Percentiles rank a stretch among this genome's conserved stretches.
phyloP scores from a whole-genome alignment of 2,888 invertebrate species.

The Apodemia duryi region DNA sequence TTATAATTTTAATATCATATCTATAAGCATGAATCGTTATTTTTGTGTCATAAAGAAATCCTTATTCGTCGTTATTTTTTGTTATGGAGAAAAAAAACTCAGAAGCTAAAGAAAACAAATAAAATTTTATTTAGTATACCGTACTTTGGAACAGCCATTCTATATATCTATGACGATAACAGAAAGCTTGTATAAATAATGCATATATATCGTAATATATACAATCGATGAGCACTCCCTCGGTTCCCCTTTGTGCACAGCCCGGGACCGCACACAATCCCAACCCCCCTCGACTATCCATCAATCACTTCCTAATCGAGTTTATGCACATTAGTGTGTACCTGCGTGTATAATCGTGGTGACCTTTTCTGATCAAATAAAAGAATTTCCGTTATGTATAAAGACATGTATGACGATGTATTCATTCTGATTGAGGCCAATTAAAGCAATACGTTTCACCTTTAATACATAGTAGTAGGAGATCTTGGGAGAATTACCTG shows the following conservation, averaged over 20 bases:
- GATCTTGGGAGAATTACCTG: too few relatives aligned
- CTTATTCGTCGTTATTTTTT: too few relatives aligned
- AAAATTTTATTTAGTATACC: not conserved
- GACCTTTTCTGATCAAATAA: conserved; percentile 25
- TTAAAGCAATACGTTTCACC: too few relatives aligned
- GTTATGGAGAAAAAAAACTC: too few relatives aligned
- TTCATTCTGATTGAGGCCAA: too few relatives aligned
- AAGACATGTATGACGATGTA: not conserved
- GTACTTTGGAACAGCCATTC: not conserved
- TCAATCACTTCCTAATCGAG: conserved; percentile 64
- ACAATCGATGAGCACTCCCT: conserved; percentile 18
- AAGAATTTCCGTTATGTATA: conserved; percentile 4
- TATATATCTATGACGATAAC: not conserved
- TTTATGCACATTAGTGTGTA: conserved; percentile 52
- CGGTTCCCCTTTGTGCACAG: conserved; percentile 33
- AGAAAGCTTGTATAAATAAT: conserved; percentile 5
- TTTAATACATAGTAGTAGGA: too few relatives aligned
- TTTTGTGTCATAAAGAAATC: too few relatives aligned
- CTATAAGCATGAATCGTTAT: too few relatives aligned
- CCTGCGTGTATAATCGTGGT: conserved; percentile 29
- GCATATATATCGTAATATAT: conserved; percentile 9
- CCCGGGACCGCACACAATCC: conserved; percentile 38
- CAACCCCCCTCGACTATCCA: conserved; percentile 40
- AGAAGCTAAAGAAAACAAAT: not conserved
- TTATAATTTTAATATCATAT: too few relatives aligned